These are phyloP conservation scores for Corythoichthys haematopterus DNA, from an alignment of 2,113 vertebrate genomes.

Conservation along the genomic window DNA sequence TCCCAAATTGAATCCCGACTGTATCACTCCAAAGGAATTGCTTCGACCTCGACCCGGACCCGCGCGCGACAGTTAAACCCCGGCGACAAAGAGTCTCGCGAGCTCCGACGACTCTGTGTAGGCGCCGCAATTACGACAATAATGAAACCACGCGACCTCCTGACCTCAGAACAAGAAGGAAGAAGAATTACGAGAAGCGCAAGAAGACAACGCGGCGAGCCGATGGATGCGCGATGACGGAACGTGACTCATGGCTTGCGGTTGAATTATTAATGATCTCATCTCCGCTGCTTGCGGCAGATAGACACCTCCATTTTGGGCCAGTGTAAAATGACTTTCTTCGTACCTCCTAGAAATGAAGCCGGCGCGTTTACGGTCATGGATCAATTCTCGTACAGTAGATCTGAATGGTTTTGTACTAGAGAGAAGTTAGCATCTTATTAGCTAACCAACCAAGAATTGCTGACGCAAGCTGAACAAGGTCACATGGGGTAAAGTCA, in stretches of 20 bases:
- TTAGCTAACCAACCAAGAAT: not conserved
- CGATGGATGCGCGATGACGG: not conserved
- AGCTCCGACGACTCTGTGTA: conserved; percentile 4
- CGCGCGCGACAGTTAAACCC: conserved; percentile 17
- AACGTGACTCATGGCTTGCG: conserved; percentile 82
- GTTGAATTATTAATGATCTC: conserved; percentile 96
- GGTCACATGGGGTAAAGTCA: not conserved
- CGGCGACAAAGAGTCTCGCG: conserved; percentile 19
- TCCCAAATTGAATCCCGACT: conserved; percentile 33
- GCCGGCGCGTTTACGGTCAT: not conserved
- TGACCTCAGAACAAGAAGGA: conserved; percentile 35
- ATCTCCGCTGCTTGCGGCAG: conserved; percentile 79
- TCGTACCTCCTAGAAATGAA: conserved; percentile 18
- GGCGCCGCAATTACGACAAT: conserved; percentile 39
- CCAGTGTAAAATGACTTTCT: conserved; percentile 78
- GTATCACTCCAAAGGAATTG: conserved; percentile 39
- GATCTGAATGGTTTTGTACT: not conserved
- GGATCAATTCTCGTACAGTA: not conserved
- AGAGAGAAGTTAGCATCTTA: not conserved
- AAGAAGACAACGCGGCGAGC: conserved; percentile 12
- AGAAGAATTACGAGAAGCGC: conserved; percentile 17
- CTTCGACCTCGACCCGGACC: conserved; percentile 46
- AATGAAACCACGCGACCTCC: conserved; percentile 28
- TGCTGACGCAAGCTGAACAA: not conserved
- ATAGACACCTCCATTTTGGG: conserved; percentile 77